Conservation (phyloP, 2,113 vertebrate species). For the Chinchilla lanigera region DNA sequence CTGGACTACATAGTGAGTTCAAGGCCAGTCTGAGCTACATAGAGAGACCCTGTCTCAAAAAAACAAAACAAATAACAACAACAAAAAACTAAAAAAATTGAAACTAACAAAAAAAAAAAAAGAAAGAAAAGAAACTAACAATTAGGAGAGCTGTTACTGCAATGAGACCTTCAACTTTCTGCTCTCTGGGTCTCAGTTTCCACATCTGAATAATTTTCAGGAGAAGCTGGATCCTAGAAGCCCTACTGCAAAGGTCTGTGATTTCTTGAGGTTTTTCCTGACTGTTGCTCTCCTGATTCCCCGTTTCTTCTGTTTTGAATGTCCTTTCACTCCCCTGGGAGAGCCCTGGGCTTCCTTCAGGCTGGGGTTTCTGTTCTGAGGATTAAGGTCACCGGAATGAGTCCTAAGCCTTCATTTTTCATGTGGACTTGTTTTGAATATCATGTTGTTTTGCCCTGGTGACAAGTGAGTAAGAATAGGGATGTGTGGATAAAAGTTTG, state of each 20-base stretch:
- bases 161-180: not conserved
- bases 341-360: not conserved
- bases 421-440: not conserved
- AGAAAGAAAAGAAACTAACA: not conserved
- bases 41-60: not conserved
- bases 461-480: conserved; percentile 2
- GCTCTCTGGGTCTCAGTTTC: not conserved
- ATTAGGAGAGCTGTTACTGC: not conserved
- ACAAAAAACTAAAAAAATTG: too few species aligned
- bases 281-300: conserved; percentile 8
- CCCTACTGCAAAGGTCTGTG: not conserved
- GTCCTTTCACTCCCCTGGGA: not conserved
- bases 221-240: not conserved
- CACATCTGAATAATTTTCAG: not conserved
- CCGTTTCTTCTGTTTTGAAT: conserved; percentile 12
- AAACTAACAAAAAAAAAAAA: too few species aligned
- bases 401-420: not conserved
- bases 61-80: too few species aligned
- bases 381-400: conserved; percentile 10
- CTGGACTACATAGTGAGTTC: not conserved
- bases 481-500: not conserved
- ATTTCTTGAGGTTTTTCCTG: not conserved
- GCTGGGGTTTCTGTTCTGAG: conserved; percentile 53
- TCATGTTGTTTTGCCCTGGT: conserved; percentile 12
- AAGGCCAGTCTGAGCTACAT: too few species aligned